Percentiles rank a stretch among this genome's conserved stretches.
Conservation (phyloP, 2,797 vertebrate species). For the Neosilurus mollespiculum region DNA sequence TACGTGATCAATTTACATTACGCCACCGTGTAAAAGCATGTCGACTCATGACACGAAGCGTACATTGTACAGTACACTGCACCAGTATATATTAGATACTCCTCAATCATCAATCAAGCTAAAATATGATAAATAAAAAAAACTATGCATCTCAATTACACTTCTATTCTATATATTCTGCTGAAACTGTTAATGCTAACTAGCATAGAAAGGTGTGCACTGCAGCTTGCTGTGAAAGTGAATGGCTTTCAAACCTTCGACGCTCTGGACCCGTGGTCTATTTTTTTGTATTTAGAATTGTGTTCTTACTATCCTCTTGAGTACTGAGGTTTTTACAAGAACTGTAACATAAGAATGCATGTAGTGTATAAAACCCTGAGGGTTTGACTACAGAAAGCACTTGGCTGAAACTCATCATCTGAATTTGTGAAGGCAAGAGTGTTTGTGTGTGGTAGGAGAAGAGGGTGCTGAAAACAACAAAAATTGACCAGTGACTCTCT, state of each 20-base stretch:
- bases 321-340: neutral
- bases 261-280: too few species aligned
- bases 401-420: neutral
- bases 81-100: neutral
- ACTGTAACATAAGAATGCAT: neutral
- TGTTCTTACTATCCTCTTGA: too few species aligned
- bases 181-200: too few species aligned
- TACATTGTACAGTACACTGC: neutral
- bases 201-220: too few species aligned
- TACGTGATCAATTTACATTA: neutral
- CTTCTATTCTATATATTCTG: too few species aligned
- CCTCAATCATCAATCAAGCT: too few species aligned
- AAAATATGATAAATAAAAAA: too few species aligned
- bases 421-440: neutral
- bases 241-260: too few species aligned
- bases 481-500: neutral
- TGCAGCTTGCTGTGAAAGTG: too few species aligned
- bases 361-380: neutral
- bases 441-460: neutral
- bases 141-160: too few species aligned
- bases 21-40: neutral
- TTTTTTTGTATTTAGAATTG: neutral
- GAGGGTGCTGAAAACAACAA: neutral
- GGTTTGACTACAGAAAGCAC: neutral
- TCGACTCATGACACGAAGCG: neutral